Base-by-base conservation (phyloP, 2,113 vertebrate species). In the Scartelaos histophorus region DNA sequence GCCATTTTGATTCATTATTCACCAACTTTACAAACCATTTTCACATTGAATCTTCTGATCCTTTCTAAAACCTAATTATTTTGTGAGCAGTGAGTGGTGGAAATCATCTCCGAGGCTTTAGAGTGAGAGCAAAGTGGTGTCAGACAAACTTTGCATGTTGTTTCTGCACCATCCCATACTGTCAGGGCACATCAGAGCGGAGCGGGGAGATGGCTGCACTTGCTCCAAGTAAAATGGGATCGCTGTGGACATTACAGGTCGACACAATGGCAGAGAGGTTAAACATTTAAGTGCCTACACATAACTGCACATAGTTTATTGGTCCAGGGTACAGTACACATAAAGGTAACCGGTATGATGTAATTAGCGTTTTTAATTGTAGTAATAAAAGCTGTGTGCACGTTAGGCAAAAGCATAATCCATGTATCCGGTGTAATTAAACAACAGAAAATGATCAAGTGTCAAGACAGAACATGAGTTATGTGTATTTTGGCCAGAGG, bases 111-210 rank as follows among this genome's bases (percentile, higher is more conserved):
- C 46, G 0, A 12, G 35, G 51, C 53, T 67, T 64, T 25, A 3
- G 49, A 38, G 34, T 71, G 58, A 56, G 47, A 69, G 19, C 4
- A 19, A 65, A 82, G 15, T 38, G 62, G 66, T 47, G 73, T 47
- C 51, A 82, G 54, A 61, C 70, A 73, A 51, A 74, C 67, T 76
- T 34, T 43, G 56, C 22, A n/a, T 77, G 34, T 61, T 58, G 65
- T 74, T 65, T 72, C 74, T 45, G 12, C 34, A 34, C 13, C 22
- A 56, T 80, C 75, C 68, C 57, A 69, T 43, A 71, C 43, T 69
- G 60, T 69, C 76, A 69, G 51, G 65, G 68, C 13, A 47, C 60
- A 38, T 75, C 60, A 75, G 75, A 1, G 45, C 4, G 25, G 1
- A 22, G 49, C 15, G 46, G 45, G 69, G 19, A 43, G 7, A 15